Evolutionary conservation across 2,797 vertebrate species (phyloP), one percentile per base, ranked within the genome.

Genomic region (Lepidocolaptes lacrymiger): DNA sequence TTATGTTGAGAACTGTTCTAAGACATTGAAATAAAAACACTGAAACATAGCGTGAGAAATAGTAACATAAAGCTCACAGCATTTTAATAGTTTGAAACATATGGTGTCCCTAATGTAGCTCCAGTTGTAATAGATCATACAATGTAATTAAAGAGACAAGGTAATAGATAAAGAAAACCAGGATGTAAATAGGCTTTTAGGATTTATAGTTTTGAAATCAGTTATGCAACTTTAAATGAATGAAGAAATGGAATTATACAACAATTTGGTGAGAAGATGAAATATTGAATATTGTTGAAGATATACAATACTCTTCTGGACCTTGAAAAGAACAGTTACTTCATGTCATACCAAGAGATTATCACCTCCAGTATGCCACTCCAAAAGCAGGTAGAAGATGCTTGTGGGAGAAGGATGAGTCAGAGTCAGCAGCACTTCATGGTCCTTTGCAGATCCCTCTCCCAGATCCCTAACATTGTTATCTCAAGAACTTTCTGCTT

Each of bases 191-290:
- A 95, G 55, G 6, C 4, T 36, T 93, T 89, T 75, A 72, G 59
- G 39, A 96, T 71, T 92, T 94, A 69, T 78, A 91, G 85, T 83
- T 94, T 95, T 93, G 67, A 93, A 94, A 89, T 89, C 59, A 69
- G 56, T 73, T 69, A 24, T 46, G 89, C 51, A 71, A 9, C 75
- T 85, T 86, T 34, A 82, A 95, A 89, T 37, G 7, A 82, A 81
- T 26, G 17, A 91, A 95, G 30, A 91, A 93, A 78, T 84, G 9
- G 22, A 91, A 93, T 85, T 85, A 89, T 58, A 56, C 23, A 62
- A 58, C 64, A 58, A 82, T 91, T 91, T 75, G 54, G 36, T 68
- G 49, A 79, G 62, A 89, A 83, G 15, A 24, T 17, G 2, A 75
- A 75, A 63, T 32, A 13, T 34, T 74, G 43, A 54, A 22, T 19